Evolutionary conservation across 1,140 invertebrate species (phyloP).

Genomic region (Atta cephalotes): DNA sequence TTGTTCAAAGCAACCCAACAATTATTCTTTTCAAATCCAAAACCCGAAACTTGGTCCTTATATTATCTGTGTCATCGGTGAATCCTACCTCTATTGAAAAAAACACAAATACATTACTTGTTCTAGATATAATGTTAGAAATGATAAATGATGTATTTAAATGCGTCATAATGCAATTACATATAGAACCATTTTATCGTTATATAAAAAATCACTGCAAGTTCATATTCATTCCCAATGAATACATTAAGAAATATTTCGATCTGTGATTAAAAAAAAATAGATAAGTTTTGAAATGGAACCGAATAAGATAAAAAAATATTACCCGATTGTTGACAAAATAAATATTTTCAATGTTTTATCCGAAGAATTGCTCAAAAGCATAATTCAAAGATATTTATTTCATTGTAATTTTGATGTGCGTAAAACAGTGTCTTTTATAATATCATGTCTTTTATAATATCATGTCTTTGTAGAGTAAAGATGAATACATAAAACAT

Average conservation of each 20-base stretch:
- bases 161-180: too few species aligned
- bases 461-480: not conserved
- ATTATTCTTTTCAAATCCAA: slow-evolving; percentile 67
- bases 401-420: not conserved
- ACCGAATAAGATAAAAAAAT: too few species aligned
- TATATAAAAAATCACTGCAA: too few species aligned
- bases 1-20: slow-evolving; percentile 57
- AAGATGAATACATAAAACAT: not conserved
- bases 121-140: too few species aligned
- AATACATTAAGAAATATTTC: slow-evolving; percentile 67
- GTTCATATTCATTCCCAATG: slow-evolving; percentile 44
- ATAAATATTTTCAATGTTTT: slow-evolving; percentile 15
- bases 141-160: too few species aligned
- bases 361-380: slow-evolving; percentile 44
- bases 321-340: too few species aligned
- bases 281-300: slow-evolving; percentile 50
- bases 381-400: slow-evolving; percentile 60
- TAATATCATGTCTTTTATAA: not conserved
- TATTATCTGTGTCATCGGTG: slow-evolving; percentile 59
- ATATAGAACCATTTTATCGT: too few species aligned
- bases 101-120: too few species aligned
- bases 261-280: not conserved
- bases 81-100: not conserved
- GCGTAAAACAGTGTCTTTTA: not conserved
- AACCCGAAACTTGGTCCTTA: slow-evolving; percentile 63